These are phyloP conservation scores for Pelmatolapia mariae DNA, from an alignment of 2,113 vertebrate genomes.

Conservation along the genomic window DNA sequence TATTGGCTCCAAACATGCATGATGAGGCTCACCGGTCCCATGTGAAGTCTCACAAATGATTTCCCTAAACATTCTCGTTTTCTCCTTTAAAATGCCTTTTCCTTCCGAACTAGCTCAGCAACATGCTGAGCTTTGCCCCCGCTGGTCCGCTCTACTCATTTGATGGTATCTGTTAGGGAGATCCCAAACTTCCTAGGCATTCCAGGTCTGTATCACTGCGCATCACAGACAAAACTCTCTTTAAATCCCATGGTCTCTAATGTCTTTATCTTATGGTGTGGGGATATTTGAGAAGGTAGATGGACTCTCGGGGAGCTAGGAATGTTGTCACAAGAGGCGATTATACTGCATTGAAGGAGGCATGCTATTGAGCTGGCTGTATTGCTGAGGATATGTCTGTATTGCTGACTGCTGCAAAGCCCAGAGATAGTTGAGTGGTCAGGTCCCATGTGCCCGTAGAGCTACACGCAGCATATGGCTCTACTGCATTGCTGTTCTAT, in stretches of 20 bases:
- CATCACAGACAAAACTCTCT: constrained; percentile 7
- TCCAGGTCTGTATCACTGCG: constrained; percentile 8
- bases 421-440: constrained; percentile 48
- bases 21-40: neutral
- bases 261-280: constrained; percentile 53
- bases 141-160: constrained; percentile 9
- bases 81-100: neutral
- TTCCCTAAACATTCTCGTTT: neutral
- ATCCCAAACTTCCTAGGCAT: constrained; percentile 32
- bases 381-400: constrained; percentile 37
- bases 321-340: constrained; percentile 54
- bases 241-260: constrained; percentile 52
- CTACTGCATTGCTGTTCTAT: constrained; percentile 8
- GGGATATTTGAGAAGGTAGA: constrained; percentile 47
- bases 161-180: constrained; percentile 25
- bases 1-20: neutral
- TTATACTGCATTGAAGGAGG: constrained; percentile 38
- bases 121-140: constrained; percentile 20
- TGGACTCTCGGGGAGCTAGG: constrained; percentile 26
- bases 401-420: constrained; percentile 59
- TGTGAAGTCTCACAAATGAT: neutral
- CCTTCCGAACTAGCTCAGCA: neutral
- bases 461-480: constrained; percentile 23
- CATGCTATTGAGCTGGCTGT: constrained; percentile 25
- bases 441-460: constrained; percentile 45